Evolutionary conservation across 2,888 invertebrate species (phyloP), one percentile per base, ranked within the genome.

Genomic region (Dicycla oo): DNA sequence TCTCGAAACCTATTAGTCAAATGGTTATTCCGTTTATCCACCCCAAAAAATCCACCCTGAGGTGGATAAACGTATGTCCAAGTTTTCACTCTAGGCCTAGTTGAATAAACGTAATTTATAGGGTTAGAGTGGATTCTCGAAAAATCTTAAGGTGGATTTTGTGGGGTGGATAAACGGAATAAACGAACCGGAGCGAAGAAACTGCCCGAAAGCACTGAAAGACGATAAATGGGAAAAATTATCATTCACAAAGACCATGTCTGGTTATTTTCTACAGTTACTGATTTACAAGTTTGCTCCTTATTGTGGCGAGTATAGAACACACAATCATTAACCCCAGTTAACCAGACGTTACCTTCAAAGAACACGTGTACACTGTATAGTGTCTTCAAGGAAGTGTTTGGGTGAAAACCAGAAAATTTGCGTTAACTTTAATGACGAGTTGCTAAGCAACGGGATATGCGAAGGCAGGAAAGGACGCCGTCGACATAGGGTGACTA

Each of bases 381-480:
- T 23, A 47, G 47, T 73, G 56, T 73, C 40, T 56, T 57, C 30
- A 30, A 38, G 54, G n/a, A n/a, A n/a, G n/a, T n/a, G 71, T 75
- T 61, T 13, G 69, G 51, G 30, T 20, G 45, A 57, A 62, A 51
- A 40, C 62, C 51, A 63, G 57, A 57, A 51, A 57, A 76, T 76
- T 70, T 75, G 76, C 51, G 10, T 69, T 53, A 62, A 45, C 13
- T 57, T 45, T 69, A 75, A 75, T 75, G 57, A 76, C 13, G 38
- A 26, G 76, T 63, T 75, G 45, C 76, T 69, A 11, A 7, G 75
- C 51, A 58, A 75, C 57, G 20, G n/a, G 23, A 2, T 30, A 15
- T 13, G 11, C 4, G 18, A 38, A 5, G 5, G 13, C 10, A 7
- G 15, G 23, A 30, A 5, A 54, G 7, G n/a, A 10, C 1, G 0